Evolutionary conservation across 2,113 vertebrate species (phyloP).

Genomic region (Glaucidium brasilianum): DNA sequence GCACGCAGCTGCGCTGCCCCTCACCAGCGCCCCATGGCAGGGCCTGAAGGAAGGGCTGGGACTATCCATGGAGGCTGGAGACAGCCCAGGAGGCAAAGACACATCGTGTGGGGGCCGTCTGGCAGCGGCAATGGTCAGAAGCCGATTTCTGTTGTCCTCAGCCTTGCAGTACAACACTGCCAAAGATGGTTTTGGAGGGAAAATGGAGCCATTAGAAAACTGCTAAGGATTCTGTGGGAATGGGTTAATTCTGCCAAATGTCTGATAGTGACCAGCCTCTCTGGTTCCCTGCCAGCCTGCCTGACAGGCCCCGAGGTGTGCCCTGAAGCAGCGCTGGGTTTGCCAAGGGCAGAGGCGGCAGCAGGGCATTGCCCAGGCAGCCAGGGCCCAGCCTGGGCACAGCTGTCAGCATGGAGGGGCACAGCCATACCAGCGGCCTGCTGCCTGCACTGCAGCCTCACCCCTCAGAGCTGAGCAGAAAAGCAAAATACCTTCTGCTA

Average conservation of each 20-base stretch:
- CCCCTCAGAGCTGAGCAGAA: not conserved
- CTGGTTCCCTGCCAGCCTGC: not conserved
- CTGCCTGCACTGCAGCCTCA: not conserved
- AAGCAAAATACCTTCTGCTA: not conserved
- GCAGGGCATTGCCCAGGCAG: not conserved
- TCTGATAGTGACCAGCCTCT: not conserved
- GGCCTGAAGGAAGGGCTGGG: not conserved
- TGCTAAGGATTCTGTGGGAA: not conserved
- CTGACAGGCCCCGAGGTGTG: no score
- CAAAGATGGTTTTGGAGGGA: not conserved
- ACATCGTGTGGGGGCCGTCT: fast-evolving
- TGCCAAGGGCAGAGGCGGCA: not conserved
- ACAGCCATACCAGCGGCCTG: not conserved
- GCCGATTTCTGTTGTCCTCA: not conserved
- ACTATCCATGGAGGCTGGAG: not conserved
- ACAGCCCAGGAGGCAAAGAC: not conserved
- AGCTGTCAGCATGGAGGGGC: not conserved
- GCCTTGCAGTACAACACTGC: not conserved
- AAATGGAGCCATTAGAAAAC: not conserved
- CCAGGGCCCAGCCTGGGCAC: not conserved
- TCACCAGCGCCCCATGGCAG: not conserved
- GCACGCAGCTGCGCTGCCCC: not conserved
- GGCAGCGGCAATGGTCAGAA: not conserved
- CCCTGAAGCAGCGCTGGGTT: not conserved
- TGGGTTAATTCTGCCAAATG: not conserved